phyloP scores from a whole-genome alignment of 2,888 invertebrate genomes.

The Cabera pusaria region DNA sequence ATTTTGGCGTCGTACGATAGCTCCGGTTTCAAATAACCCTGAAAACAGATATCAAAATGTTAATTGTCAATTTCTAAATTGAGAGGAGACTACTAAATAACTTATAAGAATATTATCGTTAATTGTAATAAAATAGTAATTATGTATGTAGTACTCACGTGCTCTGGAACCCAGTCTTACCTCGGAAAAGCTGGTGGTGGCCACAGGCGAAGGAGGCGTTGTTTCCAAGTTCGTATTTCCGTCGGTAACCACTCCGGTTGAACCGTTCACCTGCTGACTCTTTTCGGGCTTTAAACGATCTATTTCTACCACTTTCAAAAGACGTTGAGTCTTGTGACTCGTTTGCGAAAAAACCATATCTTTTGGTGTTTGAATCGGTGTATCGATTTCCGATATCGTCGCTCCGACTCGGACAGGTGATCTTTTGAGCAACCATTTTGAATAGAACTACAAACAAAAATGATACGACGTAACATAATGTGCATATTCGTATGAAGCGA shows the following conservation, averaged over 20 bases:
- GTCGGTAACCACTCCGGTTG: slow-evolving; percentile 66
- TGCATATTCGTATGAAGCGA: slow-evolving; percentile 74
- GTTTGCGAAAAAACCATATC: slow-evolving; percentile 82
- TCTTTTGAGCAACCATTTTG: slow-evolving; percentile 83
- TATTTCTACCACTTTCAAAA: slow-evolving; percentile 81
- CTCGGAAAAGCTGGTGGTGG: slow-evolving; percentile 70
- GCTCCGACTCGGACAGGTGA: slow-evolving; percentile 80
- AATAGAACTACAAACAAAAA: slow-evolving; percentile 83
- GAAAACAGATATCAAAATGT: slow-evolving; percentile 53
- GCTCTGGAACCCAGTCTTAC: slow-evolving; percentile 56
- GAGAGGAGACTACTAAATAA: slow-evolving; percentile 46
- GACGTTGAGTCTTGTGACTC: slow-evolving; percentile 75
- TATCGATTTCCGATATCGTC: slow-evolving; percentile 76
- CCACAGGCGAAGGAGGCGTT: slow-evolving; percentile 48
- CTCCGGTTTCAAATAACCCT: slow-evolving; percentile 76
- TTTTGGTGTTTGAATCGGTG: slow-evolving; percentile 72
- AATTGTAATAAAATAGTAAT: slow-evolving; percentile 41
- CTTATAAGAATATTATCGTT: slow-evolving; percentile 45
- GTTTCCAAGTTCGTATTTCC: slow-evolving; percentile 46
- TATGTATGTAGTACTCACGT: slow-evolving; percentile 63
- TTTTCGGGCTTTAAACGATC: slow-evolving; percentile 77
- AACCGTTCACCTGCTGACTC: slow-evolving; percentile 65
- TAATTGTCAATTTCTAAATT: slow-evolving; percentile 43
- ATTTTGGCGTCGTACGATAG: slow-evolving; percentile 68
- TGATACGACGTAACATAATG: slow-evolving; percentile 82